phyloP scores from a whole-genome alignment of 2,797 vertebrate species.

The Chaetophractus vellerosus region DNA sequence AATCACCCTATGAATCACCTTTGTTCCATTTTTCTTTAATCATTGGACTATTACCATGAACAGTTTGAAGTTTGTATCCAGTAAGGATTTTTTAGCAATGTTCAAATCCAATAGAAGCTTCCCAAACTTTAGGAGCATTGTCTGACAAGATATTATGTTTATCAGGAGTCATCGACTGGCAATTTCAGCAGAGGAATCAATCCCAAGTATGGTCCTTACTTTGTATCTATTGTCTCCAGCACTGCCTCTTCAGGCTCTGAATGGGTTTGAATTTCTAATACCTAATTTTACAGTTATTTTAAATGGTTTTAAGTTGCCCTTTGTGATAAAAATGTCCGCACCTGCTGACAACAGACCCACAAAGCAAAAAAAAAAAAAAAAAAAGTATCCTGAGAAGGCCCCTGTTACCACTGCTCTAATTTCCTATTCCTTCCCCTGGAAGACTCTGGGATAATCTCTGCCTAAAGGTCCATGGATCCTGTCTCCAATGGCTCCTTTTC shows the following conservation, averaged over 20 bases:
- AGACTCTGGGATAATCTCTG: neutral
- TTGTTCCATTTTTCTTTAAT: slow-evolving; percentile 3
- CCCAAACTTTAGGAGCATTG: neutral
- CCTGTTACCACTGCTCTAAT: neutral
- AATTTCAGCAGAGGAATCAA: neutral
- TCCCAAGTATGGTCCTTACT: neutral
- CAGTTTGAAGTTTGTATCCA: slow-evolving; percentile 46
- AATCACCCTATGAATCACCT: slow-evolving; percentile 27
- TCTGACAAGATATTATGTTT: neutral
- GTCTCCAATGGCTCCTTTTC: neutral
- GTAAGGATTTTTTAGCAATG: slow-evolving; percentile 44
- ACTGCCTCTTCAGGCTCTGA: neutral
- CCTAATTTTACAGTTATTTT: neutral
- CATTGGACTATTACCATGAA: neutral
- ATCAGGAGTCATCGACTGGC: neutral
- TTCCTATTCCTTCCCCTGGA: neutral
- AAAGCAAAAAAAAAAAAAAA: neutral
- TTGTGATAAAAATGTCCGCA: neutral
- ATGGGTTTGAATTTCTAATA: neutral
- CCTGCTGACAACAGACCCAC: neutral
- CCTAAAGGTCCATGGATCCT: neutral
- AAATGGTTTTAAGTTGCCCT: slow-evolving; percentile 17
- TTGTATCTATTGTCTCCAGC: neutral
- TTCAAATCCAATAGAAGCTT: neutral
- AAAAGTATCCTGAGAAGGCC: neutral